Conservation (phyloP, 2,888 invertebrate species). For the Zaprionus bogoriensis region DNA sequence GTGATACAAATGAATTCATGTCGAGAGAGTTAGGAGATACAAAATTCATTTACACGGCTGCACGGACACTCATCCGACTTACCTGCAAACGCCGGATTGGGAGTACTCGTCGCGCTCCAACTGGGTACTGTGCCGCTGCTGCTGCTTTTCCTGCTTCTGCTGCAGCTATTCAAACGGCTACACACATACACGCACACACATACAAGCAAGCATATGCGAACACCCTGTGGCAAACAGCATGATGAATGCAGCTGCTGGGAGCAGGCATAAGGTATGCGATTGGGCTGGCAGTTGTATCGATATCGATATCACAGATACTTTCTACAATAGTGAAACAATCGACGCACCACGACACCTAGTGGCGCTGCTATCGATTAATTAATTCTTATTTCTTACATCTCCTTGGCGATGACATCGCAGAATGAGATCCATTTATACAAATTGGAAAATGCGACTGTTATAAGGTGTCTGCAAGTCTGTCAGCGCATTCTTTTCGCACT, state of each 20-base stretch:
- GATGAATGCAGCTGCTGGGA: too few species aligned
- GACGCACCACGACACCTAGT: too few species aligned
- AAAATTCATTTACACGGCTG: conserved; percentile 31
- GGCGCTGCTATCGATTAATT: background rate
- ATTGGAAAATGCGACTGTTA: background rate
- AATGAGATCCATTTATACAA: too few species aligned
- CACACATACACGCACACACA: background rate
- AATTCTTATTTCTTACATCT: too few species aligned
- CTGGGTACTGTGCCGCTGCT: background rate
- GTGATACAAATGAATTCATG: conserved; percentile 11
- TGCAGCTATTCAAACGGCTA: background rate
- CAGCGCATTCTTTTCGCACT: conserved; percentile 1
- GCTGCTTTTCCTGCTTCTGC: background rate
- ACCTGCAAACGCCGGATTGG: conserved; percentile 22
- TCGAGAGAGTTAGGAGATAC: conserved; percentile 28
- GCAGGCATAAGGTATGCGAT: too few species aligned
- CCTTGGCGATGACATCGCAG: too few species aligned
- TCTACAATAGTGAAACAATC: too few species aligned
- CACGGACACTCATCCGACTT: conserved; percentile 34
- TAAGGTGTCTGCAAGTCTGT: background rate
- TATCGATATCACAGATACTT: background rate
- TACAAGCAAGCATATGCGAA: conserved; percentile 30
- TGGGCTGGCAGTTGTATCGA: too few species aligned
- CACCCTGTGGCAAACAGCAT: background rate
- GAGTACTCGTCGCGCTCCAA: background rate